phyloP scores from a whole-genome alignment of 2,797 vertebrate genomes.

The Megalops cyprinoides region DNA sequence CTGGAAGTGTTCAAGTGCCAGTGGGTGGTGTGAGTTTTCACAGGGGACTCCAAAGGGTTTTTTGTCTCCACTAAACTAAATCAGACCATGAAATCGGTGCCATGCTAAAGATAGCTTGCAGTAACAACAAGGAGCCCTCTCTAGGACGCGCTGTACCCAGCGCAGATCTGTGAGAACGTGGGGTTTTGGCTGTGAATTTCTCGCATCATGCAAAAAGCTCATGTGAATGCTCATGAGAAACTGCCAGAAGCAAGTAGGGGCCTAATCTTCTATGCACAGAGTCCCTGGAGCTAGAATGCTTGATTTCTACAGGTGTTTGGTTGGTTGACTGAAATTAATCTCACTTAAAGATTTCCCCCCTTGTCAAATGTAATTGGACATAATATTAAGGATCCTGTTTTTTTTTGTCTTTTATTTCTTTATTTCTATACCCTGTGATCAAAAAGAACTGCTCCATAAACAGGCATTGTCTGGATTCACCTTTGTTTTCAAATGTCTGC shows the following conservation, averaged over 20 bases:
- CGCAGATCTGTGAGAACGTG: conserved; percentile 49
- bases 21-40: conserved; percentile 67
- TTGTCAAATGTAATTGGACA: background rate
- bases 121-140: conserved; percentile 51
- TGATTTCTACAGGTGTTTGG: background rate
- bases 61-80: conserved; percentile 62
- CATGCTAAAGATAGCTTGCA: conserved; percentile 57
- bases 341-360: background rate
- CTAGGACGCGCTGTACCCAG: conserved; percentile 42
- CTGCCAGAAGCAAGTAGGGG: background rate
- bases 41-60: conserved; percentile 63
- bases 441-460: background rate
- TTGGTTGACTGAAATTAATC: background rate
- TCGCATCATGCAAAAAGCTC: conserved; percentile 50
- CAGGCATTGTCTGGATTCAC: background rate
- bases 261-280: background rate
- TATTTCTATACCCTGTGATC: too few relatives aligned
- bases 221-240: conserved; percentile 53
- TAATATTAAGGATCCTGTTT: background rate
- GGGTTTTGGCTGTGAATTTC: conserved; percentile 42
- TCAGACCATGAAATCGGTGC: conserved; percentile 71
- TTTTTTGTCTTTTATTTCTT: background rate
- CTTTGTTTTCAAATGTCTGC: background rate
- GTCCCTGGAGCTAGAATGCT: background rate
- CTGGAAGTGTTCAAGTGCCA: conserved; percentile 61